phyloP scores from a whole-genome alignment of 2,888 invertebrate species.

The Troides helena region DNA sequence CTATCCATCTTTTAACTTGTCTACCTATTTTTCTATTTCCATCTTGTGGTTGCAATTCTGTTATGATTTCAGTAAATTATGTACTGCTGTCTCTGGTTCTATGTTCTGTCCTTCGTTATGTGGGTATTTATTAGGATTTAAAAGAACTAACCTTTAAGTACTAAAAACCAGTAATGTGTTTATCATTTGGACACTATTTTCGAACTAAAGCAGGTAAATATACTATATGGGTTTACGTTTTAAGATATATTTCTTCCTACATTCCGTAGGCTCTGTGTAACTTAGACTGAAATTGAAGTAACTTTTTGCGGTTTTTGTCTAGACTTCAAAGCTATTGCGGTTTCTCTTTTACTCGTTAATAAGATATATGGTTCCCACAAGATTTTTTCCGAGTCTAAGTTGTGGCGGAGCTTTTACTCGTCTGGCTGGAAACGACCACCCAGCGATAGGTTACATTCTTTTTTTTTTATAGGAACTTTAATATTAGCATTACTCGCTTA shows the following conservation, averaged over 20 bases:
- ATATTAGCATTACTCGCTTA: neutral
- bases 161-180: too few species aligned
- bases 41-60: too few species aligned
- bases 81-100: too few species aligned
- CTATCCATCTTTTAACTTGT: too few species aligned
- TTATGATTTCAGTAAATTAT: too few species aligned
- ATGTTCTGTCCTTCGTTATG: too few species aligned
- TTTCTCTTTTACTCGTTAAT: conserved; percentile 11
- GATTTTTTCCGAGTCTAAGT: neutral
- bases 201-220: too few species aligned
- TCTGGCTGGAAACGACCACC: conserved; percentile 8
- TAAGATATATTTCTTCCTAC: neutral
- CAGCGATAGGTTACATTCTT: conserved; percentile 4
- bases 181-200: too few species aligned
- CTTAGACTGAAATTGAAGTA: conserved; percentile 7
- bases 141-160: too few species aligned
- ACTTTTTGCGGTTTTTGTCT: conserved; percentile 8
- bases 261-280: neutral
- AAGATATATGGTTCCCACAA: conserved; percentile 5
- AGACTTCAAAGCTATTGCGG: conserved; percentile 5
- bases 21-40: too few species aligned
- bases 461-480: neutral
- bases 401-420: conserved; percentile 7
- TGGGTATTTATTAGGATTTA: too few species aligned
- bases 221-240: neutral